Conservation (phyloP, 2,113 vertebrate genomes). For the Etia nguti region DNA sequence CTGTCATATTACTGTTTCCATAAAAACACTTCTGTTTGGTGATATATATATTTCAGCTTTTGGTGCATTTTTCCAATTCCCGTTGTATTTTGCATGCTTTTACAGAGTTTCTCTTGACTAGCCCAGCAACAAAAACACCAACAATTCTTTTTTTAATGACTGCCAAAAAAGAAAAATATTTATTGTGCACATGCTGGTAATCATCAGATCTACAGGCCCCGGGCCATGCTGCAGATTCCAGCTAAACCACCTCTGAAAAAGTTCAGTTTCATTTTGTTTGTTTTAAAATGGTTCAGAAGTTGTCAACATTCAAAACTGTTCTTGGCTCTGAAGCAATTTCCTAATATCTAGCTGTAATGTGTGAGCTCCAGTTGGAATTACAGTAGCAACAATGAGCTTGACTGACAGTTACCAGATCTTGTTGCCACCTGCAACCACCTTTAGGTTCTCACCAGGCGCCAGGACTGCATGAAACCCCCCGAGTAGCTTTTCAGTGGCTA, state of each 20-base stretch:
- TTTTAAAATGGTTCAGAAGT: background rate
- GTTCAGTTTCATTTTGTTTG: background rate
- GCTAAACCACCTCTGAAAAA: background rate
- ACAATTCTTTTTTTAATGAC: background rate
- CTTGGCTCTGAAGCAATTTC: background rate
- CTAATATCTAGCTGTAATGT: background rate
- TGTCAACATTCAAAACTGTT: background rate
- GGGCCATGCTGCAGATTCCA: background rate
- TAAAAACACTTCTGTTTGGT: background rate
- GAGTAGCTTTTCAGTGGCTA: background rate
- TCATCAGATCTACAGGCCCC: background rate
- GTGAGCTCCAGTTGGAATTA: background rate
- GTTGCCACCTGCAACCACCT: slow-evolving; percentile 12
- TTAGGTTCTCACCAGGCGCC: background rate
- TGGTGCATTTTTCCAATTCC: background rate
- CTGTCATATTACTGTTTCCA: background rate
- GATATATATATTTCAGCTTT: background rate
- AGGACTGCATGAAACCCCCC: background rate
- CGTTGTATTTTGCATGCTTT: background rate
- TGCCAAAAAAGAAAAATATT: background rate
- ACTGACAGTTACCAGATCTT: background rate
- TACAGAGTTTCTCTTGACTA: background rate
- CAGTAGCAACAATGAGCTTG: background rate
- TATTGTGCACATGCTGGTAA: background rate
- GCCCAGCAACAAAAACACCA: background rate